Conservation (phyloP, 2,888 invertebrate genomes). For the Drosophila kuntzei region DNA sequence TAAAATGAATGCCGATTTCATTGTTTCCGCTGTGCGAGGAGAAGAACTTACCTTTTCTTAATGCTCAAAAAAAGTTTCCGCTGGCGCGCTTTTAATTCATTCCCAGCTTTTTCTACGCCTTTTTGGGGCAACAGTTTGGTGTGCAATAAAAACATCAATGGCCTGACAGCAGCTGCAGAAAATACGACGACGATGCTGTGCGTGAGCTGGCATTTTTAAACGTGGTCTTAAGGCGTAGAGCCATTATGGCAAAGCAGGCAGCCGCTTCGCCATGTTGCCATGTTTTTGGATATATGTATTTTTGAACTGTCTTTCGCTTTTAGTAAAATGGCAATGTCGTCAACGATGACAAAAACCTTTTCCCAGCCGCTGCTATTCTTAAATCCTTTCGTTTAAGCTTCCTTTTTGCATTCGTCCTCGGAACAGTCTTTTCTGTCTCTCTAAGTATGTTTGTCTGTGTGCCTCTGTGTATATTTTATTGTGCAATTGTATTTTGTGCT, state of each 20-base stretch:
- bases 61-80: conserved; percentile 46
- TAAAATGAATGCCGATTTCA: conserved; percentile 67
- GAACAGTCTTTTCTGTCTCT: background rate
- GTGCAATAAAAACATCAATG: conserved; percentile 70
- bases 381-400: conserved; percentile 73
- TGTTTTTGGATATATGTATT: conserved; percentile 32
- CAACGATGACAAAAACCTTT: conserved; percentile 45
- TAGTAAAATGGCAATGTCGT: conserved; percentile 49
- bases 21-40: conserved; percentile 45
- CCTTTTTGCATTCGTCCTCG: conserved; percentile 55
- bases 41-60: conserved; percentile 27
- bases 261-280: conserved; percentile 38
- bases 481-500: conserved; percentile 78
- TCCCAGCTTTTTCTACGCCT: conserved; percentile 16
- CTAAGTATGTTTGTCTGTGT: conserved; percentile 17
- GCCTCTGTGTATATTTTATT: conserved; percentile 57
- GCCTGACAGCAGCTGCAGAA: conserved; percentile 56
- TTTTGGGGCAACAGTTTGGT: conserved; percentile 65
- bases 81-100: conserved; percentile 61
- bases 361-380: conserved; percentile 44
- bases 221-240: conserved; percentile 54
- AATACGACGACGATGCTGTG: conserved; percentile 21
- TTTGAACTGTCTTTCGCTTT: conserved; percentile 51
- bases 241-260: conserved; percentile 58
- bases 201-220: conserved; percentile 61